Evolutionary conservation across 2,113 vertebrate species (phyloP).

Genomic region (Nipponia nippon): DNA sequence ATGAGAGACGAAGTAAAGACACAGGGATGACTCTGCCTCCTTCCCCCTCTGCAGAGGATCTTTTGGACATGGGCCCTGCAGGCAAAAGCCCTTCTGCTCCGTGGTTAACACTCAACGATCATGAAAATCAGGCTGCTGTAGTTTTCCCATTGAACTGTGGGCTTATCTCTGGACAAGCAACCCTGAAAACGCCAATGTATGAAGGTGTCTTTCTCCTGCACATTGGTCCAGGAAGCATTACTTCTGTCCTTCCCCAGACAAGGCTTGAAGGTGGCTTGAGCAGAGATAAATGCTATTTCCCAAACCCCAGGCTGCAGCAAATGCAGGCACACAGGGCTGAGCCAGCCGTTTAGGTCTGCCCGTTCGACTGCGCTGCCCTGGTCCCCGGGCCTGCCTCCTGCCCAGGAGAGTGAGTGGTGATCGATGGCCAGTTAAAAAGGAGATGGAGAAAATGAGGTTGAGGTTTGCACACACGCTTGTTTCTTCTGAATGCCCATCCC

Average conservation of each 20-base stretch:
- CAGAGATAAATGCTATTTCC: background rate
- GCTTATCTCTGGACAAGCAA: background rate
- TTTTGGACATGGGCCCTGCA: background rate
- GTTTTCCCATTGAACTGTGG: background rate
- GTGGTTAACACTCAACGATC: accelerated
- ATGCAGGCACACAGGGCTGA: accelerated
- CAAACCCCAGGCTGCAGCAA: background rate
- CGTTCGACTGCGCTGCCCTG: accelerated
- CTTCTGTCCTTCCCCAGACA: background rate
- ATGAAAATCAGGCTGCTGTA: background rate
- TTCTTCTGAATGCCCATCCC: background rate
- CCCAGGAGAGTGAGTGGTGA: background rate
- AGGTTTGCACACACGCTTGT: background rate
- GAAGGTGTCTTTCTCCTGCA: background rate
- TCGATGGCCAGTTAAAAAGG: background rate
- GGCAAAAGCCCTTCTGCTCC: background rate
- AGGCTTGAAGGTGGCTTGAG: background rate
- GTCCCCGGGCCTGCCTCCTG: background rate
- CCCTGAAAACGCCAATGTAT: background rate
- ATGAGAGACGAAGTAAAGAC: background rate
- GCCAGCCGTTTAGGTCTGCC: accelerated
- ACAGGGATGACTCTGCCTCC: background rate
- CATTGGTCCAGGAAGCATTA: accelerated
- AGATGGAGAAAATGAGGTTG: background rate
- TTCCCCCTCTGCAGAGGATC: background rate